Base-by-base conservation (phyloP, 1,140 invertebrate species). In the Heliconius melpomene region DNA sequence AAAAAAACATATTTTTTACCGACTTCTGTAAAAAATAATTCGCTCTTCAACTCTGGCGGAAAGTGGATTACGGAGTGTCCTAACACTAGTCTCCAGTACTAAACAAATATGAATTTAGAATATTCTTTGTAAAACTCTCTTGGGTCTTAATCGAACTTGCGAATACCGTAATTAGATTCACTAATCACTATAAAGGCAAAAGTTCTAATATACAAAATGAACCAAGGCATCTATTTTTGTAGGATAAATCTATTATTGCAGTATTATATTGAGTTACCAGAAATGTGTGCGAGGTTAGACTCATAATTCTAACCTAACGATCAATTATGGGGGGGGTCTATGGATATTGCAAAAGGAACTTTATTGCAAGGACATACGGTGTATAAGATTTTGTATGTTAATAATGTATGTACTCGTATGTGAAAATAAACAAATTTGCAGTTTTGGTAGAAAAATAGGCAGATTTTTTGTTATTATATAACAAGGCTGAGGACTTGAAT, bases 301-400 rank as follows among this genome's bases (percentile, higher is more conserved):
- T 52, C 73, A 74, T 74, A 54, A 74, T 52, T 74, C 73, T 54
- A 74, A 52, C 16, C 73, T 54, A 74, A 54, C 73, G 73, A 74
- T 74, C 73, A 54, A 32, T 74, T 74, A 50, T 74, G 73, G 29
- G 38, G 38, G 38, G 18, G 1, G 20, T 20, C 23, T 40, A 8
- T 32, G 26, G 18, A 38, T 9, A 3, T 9, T 18, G 46, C 40
- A 74, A 74, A 74, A 74, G 6, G 18, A 20, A 46, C 46, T 20
- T 74, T 74, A 74, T 29, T 29, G 7, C 46, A 7, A 29, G 29
- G 7, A 9, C 2, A 29, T 74, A 74, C 38, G 16, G 20, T 26
- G 8, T 26, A 74, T 13, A 29, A 18, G 23, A 54, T 8, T 20
- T 52, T 20, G n/a, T 74, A n/a, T 74, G 60, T 13, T 23, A 23